Percentiles rank a stretch among this genome's conserved stretches.
These are phyloP conservation scores for Acholoe squamosa DNA, from an alignment of 2,888 invertebrate genomes.

Conservation along the genomic window DNA sequence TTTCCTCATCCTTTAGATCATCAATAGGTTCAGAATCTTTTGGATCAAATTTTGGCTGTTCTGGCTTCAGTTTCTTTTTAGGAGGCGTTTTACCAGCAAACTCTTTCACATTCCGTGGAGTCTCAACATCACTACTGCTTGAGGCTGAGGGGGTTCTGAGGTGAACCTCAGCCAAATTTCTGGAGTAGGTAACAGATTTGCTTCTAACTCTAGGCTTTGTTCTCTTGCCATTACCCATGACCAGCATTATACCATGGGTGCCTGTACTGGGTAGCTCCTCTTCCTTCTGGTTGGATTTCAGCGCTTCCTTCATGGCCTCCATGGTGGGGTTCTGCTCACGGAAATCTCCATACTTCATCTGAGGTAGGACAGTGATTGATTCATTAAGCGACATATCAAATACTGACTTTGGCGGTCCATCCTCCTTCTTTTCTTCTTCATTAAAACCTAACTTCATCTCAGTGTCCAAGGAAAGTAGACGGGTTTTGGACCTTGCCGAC, in stretches of 20 bases:
- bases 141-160: not conserved
- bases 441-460: not conserved
- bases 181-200: conserved; percentile 58
- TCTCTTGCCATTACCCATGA: conserved; percentile 68
- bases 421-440: not conserved
- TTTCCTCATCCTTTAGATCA: not conserved
- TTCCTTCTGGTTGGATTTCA: not conserved
- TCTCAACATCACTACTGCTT: not conserved
- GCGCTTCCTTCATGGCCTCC: not conserved
- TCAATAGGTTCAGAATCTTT: not conserved
- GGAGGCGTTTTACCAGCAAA: not conserved
- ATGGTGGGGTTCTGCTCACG: not conserved
- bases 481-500: not conserved
- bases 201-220: conserved; percentile 66
- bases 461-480: not conserved
- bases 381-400: conserved; percentile 67
- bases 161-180: conserved; percentile 5
- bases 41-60: not conserved
- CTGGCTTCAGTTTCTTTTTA: not conserved
- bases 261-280: conserved; percentile 18
- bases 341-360: conserved; percentile 54
- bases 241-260: conserved; percentile 69
- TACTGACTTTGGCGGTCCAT: conserved; percentile 40
- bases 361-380: conserved; percentile 54
- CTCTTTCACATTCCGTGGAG: not conserved